A percentile compares a stretch with the other conserved stretches of the same genome.
Conservation (phyloP, 1,140 invertebrate genomes). For the Bombus turneri region DNA sequence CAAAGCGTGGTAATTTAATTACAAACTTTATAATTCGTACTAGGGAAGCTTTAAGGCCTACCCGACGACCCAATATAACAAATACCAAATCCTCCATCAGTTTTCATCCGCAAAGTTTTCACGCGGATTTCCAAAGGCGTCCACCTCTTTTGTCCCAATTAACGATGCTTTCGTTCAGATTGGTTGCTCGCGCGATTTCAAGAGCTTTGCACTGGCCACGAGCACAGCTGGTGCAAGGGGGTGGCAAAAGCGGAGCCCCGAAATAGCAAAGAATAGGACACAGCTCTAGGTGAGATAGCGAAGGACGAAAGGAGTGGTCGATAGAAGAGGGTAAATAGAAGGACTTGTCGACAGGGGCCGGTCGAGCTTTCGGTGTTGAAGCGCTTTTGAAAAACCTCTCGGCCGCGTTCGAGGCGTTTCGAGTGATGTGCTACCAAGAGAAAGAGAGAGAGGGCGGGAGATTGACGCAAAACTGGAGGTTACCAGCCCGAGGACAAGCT, state of each 20-base stretch:
- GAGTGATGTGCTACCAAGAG: slow-evolving; percentile 13
- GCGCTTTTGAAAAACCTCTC: slow-evolving; percentile 66
- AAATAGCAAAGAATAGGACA: background rate
- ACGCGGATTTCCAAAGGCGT: too few species aligned
- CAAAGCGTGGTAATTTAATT: too few species aligned
- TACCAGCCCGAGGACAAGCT: slow-evolving; percentile 68
- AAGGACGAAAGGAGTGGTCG: background rate
- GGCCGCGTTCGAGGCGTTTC: slow-evolving; percentile 45
- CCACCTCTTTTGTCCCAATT: too few species aligned
- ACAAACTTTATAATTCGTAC: too few species aligned
- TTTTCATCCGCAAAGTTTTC: too few species aligned
- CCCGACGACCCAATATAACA: too few species aligned
- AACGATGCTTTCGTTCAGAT: background rate
- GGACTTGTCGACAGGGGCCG: slow-evolving; percentile 50
- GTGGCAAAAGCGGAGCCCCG: background rate
- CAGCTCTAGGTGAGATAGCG: background rate
- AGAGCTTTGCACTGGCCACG: background rate
- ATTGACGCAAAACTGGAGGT: slow-evolving; percentile 41
- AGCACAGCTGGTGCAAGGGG: background rate
- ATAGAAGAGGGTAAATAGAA: slow-evolving; percentile 57
- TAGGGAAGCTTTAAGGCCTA: too few species aligned
- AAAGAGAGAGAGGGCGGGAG: background rate
- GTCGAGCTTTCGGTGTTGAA: slow-evolving; percentile 55
- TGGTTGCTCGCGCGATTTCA: background rate
- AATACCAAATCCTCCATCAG: too few species aligned